These are phyloP conservation scores for Sphenopsis melanotis DNA, from an alignment of 2,797 vertebrate genomes.

Conservation along the genomic window DNA sequence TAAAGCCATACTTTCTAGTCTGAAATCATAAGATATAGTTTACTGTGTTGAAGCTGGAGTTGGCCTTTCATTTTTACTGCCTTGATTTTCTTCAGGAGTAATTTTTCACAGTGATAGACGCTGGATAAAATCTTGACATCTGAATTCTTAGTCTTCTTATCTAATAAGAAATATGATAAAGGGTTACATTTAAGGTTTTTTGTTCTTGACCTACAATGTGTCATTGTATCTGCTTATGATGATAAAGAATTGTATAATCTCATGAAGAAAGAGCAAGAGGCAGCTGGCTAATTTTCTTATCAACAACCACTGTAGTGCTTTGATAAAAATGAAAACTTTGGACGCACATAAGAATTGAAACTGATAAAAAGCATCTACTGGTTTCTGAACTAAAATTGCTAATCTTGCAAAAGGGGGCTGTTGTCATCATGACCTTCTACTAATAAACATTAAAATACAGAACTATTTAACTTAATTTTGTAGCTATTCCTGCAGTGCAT, in stretches of 20 bases:
- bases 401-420: not conserved
- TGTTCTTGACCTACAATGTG: not conserved
- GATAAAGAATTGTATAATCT: not conserved
- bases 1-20: not conserved
- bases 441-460: conserved; percentile 55
- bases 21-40: not conserved
- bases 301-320: not conserved
- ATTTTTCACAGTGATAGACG: not conserved
- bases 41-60: not conserved
- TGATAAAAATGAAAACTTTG: conserved; percentile 8
- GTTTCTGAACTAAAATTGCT: conserved; percentile 10
- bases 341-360: not conserved
- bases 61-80: not conserved
- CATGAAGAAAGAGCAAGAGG: not conserved
- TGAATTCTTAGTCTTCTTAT: not conserved
- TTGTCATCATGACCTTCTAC: conserved; percentile 50
- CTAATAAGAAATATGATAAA: not conserved
- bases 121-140: not conserved
- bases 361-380: not conserved
- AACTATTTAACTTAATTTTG: conserved; percentile 66
- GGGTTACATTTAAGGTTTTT: not conserved
- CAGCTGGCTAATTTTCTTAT: conserved; percentile 10
- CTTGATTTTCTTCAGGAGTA: not conserved
- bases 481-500: conserved; percentile 49
- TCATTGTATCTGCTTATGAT: not conserved